Base-by-base conservation (phyloP, 1,140 invertebrate genomes). In the Pachyrhynchus sulphureomaculatus region DNA sequence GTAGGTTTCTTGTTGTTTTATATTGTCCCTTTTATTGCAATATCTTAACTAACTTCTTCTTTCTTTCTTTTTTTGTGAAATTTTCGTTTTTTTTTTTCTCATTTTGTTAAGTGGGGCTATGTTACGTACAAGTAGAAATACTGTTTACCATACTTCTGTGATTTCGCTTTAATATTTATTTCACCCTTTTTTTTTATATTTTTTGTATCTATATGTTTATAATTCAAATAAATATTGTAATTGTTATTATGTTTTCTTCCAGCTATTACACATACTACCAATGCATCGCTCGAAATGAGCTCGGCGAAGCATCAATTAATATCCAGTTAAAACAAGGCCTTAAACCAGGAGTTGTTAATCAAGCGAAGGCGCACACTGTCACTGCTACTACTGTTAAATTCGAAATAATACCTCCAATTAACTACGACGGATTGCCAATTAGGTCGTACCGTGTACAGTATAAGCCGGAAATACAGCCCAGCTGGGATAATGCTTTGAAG, bases 321-420 rank as follows among this genome's bases (percentile, higher is more conserved):
- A 86, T 95, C 47, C 81, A 86, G 33, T 78, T 96, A 32, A 84
- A 84, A 62, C 83, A 93, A 76, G 93, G 90, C 1, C 74, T 75
- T 26, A 77, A 74, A 0, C 89, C 88, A 0, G 72, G 76, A 15
- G 71, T 74, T 10, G 70, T 87, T 47, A 69, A 77, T 12, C 80
- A 89, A 73, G 83, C 81, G 0, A 83, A 77, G 60, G 80, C 88
- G 58, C 78, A 81, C 53, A 82, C 83, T 54, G 77, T 89, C 8
- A 92, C 89, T 2, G 92, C 93, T 0, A 95, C 92, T 1, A 91
- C 90, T 3, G 87, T 94, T 33, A 85, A 83, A 47, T 94, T 94
- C 71, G 81, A 82, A 33, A 85, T 96, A 23, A 75, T 85, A 2
- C 85, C 84, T 0, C 92, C 93, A 1, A 75, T 80, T 17, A 82